phyloP scores from a whole-genome alignment of 2,113 vertebrate species.

The Proterorhinus semilunaris region DNA sequence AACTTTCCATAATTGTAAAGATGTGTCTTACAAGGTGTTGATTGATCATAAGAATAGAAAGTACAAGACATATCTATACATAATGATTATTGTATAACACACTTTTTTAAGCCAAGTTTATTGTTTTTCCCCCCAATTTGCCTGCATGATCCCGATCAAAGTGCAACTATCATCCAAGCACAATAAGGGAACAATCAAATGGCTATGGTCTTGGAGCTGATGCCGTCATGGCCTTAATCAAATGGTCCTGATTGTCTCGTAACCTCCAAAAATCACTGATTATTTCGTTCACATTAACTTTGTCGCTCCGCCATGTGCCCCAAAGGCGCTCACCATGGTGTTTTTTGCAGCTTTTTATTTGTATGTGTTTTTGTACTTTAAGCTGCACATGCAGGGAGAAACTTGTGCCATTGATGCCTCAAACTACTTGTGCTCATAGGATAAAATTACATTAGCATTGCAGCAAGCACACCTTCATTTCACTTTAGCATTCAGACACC shows the following conservation, averaged over 20 bases:
- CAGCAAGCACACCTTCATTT: constrained; percentile 13
- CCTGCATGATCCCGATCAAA: background rate
- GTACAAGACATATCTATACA: too few relatives aligned
- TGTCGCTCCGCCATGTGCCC: background rate
- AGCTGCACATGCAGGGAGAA: background rate
- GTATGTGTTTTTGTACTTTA: background rate
- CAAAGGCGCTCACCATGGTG: background rate
- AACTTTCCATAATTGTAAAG: background rate
- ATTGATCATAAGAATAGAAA: background rate
- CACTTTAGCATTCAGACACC: constrained; percentile 10
- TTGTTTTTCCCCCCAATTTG: too few relatives aligned
- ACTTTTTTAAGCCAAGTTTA: too few relatives aligned
- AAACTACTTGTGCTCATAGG: constrained; percentile 9
- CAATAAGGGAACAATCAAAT: background rate
- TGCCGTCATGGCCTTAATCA: background rate
- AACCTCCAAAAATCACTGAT: background rate
- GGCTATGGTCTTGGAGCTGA: background rate
- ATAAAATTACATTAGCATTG: constrained; percentile 10
- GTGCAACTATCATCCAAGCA: background rate
- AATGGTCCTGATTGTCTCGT: background rate
- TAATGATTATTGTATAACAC: too few relatives aligned
- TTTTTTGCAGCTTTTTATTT: background rate
- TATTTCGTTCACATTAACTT: background rate
- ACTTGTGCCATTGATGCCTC: background rate
- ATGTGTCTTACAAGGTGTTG: background rate